Evolutionary conservation across 92 coral and sea anemone genomes (phyloP).

Genomic region (Porites rus): DNA sequence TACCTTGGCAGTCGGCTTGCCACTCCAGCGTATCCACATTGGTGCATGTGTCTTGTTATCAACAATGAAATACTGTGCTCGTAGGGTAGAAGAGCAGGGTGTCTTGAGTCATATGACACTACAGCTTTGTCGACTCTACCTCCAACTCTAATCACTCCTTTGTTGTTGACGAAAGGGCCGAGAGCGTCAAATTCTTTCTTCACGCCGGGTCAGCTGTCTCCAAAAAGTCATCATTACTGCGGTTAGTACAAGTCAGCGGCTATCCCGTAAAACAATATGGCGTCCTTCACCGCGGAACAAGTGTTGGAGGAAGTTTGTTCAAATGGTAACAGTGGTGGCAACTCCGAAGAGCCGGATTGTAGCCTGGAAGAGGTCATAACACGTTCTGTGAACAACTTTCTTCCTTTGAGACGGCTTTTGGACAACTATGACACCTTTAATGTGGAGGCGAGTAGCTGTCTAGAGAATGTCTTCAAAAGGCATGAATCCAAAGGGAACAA

Average conservation of each 20-base stretch:
- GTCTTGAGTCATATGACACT: constrained; percentile 39
- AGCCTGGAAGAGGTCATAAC: too few relatives aligned
- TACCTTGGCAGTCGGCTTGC: constrained; percentile 52
- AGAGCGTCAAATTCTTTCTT: too few relatives aligned
- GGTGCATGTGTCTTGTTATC: constrained; percentile 16
- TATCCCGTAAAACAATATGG: too few relatives aligned
- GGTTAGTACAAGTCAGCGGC: too few relatives aligned
- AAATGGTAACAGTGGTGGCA: too few relatives aligned
- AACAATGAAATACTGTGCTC: constrained; percentile 8
- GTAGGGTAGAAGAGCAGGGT: constrained; percentile 24
- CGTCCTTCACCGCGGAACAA: too few relatives aligned
- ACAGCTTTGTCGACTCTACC: constrained; percentile 31
- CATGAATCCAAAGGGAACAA: too few relatives aligned
- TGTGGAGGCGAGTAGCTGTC: background rate
- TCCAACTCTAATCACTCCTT: constrained; percentile 32
- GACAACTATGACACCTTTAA: background rate
- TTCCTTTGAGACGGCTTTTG: constrained; percentile 14
- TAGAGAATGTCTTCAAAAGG: constrained; percentile 3
- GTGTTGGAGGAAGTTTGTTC: too few relatives aligned
- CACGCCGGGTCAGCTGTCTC: too few relatives aligned
- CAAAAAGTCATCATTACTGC: too few relatives aligned
- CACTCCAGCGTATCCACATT: constrained; percentile 52
- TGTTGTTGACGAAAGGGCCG: too few relatives aligned
- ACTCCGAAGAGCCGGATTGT: too few relatives aligned
- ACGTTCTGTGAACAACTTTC: background rate